phyloP scores from a whole-genome alignment of 2,113 vertebrate genomes.

The Orycteropus afer region DNA sequence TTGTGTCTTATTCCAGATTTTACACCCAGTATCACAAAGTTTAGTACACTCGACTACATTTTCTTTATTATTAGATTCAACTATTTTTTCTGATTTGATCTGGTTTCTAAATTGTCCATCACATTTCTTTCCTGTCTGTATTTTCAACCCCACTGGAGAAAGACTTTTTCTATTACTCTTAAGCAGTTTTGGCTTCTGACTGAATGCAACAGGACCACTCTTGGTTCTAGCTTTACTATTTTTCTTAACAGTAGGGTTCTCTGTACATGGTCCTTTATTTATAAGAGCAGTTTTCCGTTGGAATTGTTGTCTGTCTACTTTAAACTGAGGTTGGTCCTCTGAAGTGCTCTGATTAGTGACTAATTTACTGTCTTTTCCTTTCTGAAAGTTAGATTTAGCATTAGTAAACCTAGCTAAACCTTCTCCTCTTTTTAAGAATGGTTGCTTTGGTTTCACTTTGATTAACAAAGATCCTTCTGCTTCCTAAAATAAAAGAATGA shows the following conservation, averaged over 20 bases:
- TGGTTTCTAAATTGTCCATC: conserved; percentile 74
- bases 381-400: conserved; percentile 82
- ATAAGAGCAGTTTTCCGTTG: conserved; percentile 89
- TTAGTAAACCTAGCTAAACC: conserved; percentile 92
- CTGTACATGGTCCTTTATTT: conserved; percentile 85
- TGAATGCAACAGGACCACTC: background rate
- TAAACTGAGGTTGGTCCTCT: conserved; percentile 76
- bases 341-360: conserved; percentile 69
- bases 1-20: conserved; percentile 47
- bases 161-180: conserved; percentile 84
- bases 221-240: conserved; percentile 76
- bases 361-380: conserved; percentile 75
- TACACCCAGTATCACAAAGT: conserved; percentile 37
- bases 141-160: conserved; percentile 61
- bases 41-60: conserved; percentile 66
- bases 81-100: conserved; percentile 68
- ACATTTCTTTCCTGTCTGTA: conserved; percentile 67
- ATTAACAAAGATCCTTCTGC: conserved; percentile 68
- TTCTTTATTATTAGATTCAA: conserved; percentile 82
- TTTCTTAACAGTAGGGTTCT: conserved; percentile 74
- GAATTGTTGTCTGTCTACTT: conserved; percentile 80
- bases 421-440: conserved; percentile 94
- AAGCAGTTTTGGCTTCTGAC: conserved; percentile 81
- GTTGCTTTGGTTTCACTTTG: conserved; percentile 86
- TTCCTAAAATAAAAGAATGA: conserved; percentile 79